Conservation (phyloP, 2,888 invertebrate genomes). For the Panopea generosa region DNA sequence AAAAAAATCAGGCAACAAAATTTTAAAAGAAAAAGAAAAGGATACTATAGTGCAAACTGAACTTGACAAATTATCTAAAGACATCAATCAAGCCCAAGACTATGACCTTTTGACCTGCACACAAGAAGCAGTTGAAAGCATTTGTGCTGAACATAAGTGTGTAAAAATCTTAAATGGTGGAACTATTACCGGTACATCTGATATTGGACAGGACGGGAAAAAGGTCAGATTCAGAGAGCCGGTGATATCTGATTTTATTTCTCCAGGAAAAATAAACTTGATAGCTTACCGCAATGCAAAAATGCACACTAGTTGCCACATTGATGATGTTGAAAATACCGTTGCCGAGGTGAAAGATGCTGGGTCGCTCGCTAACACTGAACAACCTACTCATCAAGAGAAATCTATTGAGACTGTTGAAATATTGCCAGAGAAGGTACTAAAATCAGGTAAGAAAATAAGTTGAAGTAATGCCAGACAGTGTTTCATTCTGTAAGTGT, state of each 20-base stretch:
- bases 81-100: slow-evolving; percentile 77
- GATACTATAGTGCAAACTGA: slow-evolving; percentile 44
- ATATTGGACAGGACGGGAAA: slow-evolving; percentile 15
- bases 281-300: slow-evolving; percentile 41
- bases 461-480: not conserved
- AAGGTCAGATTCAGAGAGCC: slow-evolving; percentile 59
- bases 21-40: slow-evolving; percentile 10
- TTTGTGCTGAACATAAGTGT: slow-evolving; percentile 32
- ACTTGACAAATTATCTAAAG: slow-evolving; percentile 62
- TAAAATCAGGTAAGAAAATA: too few species aligned
- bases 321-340: too few species aligned
- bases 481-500: too few species aligned
- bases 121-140: slow-evolving; percentile 71
- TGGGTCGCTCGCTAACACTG: too few species aligned
- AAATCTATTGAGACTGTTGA: too few species aligned
- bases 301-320: too few species aligned
- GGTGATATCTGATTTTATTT: slow-evolving; percentile 41
- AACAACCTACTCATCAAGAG: too few species aligned
- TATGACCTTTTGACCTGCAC: slow-evolving; percentile 78
- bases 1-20: not conserved
- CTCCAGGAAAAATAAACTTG: slow-evolving; percentile 39
- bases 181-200: too few species aligned
- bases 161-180: not conserved
- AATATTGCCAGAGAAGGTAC: too few species aligned
- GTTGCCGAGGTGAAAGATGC: too few species aligned